phyloP scores from a whole-genome alignment of 2,797 vertebrate species.

The Siniperca undulata region DNA sequence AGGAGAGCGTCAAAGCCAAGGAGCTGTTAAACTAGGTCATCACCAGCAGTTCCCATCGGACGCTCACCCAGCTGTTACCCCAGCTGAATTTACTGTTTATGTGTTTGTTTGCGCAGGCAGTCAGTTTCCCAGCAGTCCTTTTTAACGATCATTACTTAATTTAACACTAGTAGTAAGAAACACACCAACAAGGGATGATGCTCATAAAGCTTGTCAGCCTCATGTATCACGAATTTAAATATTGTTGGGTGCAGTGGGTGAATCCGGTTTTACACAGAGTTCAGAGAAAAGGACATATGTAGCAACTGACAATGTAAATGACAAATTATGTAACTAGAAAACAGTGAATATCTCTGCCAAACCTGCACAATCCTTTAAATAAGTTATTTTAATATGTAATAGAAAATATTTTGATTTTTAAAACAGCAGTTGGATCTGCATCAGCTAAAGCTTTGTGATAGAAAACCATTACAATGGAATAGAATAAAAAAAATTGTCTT shows the following conservation, averaged over 20 bases:
- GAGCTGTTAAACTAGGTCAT: slow-evolving; percentile 78
- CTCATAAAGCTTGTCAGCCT: background rate
- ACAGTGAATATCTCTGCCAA: background rate
- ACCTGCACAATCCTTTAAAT: background rate
- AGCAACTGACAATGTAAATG: slow-evolving; percentile 9
- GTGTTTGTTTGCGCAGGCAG: slow-evolving; percentile 63
- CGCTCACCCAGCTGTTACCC: slow-evolving; percentile 64
- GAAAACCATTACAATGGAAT: too few relatives aligned
- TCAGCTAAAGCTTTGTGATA: background rate
- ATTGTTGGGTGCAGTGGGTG: slow-evolving; percentile 17
- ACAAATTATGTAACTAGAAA: background rate
- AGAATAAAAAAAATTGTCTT: background rate
- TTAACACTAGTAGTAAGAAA: slow-evolving; percentile 33
- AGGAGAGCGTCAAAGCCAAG: slow-evolving; percentile 53
- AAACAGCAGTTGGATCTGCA: background rate
- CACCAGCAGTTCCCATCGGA: slow-evolving; percentile 66
- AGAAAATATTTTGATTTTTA: background rate
- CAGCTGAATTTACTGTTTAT: slow-evolving; percentile 46
- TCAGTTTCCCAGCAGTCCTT: slow-evolving; percentile 43
- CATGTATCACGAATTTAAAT: background rate
- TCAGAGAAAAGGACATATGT: background rate
- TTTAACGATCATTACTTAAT: slow-evolving; percentile 26
- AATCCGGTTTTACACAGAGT: background rate
- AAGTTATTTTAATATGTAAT: background rate
- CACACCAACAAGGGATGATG: slow-evolving; percentile 5